Conservation (phyloP, 2,888 invertebrate genomes). For the Cloeon dipterum region DNA sequence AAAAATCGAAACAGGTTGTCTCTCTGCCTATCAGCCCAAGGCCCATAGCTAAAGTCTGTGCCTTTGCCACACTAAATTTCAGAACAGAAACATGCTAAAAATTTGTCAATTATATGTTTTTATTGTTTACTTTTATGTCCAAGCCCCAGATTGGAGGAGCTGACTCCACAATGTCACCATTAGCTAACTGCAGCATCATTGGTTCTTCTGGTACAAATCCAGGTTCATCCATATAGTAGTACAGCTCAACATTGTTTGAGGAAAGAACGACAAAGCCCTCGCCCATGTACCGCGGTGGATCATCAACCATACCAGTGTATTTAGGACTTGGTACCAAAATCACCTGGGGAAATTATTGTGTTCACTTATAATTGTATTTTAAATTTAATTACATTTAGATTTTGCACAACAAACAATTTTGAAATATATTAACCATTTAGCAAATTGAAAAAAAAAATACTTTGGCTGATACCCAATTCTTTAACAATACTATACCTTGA, state of each 20-base stretch:
- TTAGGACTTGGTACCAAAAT: constrained; percentile 91
- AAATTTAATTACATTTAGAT: neutral
- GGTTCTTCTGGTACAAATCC: constrained; percentile 74
- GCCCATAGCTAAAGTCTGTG: constrained; percentile 92
- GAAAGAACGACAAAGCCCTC: constrained; percentile 95
- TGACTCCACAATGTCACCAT: constrained; percentile 81
- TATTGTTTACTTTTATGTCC: constrained; percentile 46
- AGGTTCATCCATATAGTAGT: constrained; percentile 94
- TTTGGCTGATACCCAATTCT: neutral
- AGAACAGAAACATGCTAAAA: neutral
- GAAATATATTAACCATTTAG: too few species aligned
- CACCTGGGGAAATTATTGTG: constrained; percentile 22
- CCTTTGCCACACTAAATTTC: constrained; percentile 57
- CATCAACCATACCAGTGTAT: constrained; percentile 79
- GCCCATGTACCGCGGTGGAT: constrained; percentile 93
- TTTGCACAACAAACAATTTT: too few species aligned
- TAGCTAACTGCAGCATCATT: constrained; percentile 66
- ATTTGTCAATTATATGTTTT: neutral
- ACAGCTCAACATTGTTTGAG: constrained; percentile 81
- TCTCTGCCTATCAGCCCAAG: constrained; percentile 95
- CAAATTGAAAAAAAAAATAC: neutral
- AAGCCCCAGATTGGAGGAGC: constrained; percentile 90
- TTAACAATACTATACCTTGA: constrained; percentile 26
- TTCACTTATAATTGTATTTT: neutral
- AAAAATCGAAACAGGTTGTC: constrained; percentile 91